A percentile compares a stretch with the other conserved stretches of the same genome.
Conservation (phyloP, 2,888 invertebrate genomes). For the Cinara cedri region DNA sequence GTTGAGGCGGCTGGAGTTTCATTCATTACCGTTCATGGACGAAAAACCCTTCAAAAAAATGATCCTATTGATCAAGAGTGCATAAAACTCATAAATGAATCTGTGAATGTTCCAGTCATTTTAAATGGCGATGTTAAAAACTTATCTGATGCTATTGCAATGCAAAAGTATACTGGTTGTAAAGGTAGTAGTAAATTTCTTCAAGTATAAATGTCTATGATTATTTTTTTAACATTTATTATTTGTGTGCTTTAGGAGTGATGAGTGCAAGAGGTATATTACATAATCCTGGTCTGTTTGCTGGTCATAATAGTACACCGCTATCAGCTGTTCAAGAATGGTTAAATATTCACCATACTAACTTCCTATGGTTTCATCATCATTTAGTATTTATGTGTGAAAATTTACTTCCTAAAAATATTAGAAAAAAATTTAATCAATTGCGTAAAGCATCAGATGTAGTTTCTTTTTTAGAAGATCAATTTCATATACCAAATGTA, state of each 20-base stretch:
- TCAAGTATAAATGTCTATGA: neutral
- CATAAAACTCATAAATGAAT: constrained; percentile 74
- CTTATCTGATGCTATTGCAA: constrained; percentile 72
- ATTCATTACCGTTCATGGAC: constrained; percentile 89
- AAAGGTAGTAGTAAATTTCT: constrained; percentile 66
- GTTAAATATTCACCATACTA: constrained; percentile 66
- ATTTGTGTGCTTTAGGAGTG: constrained; percentile 66
- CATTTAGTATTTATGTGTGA: constrained; percentile 96
- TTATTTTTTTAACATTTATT: constrained; percentile 37
- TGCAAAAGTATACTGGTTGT: constrained; percentile 74
- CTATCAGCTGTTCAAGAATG: constrained; percentile 80
- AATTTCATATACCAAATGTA: constrained; percentile 65
- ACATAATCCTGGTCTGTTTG: constrained; percentile 88
- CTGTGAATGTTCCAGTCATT: constrained; percentile 80
- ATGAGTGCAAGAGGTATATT: constrained; percentile 93
- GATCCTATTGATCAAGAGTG: constrained; percentile 75
- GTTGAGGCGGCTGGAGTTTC: constrained; percentile 85
- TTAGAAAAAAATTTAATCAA: constrained; percentile 80
- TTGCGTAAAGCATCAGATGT: constrained; percentile 74
- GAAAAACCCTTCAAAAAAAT: constrained; percentile 81
- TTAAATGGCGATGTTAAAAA: constrained; percentile 90
- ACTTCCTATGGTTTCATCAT: constrained; percentile 89
- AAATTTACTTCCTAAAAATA: constrained; percentile 74
- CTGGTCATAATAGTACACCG: constrained; percentile 75
- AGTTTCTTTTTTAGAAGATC: constrained; percentile 71